Evolutionary conservation across 2,797 vertebrate species (phyloP).

Genomic region (Loris lydekkerianus): DNA sequence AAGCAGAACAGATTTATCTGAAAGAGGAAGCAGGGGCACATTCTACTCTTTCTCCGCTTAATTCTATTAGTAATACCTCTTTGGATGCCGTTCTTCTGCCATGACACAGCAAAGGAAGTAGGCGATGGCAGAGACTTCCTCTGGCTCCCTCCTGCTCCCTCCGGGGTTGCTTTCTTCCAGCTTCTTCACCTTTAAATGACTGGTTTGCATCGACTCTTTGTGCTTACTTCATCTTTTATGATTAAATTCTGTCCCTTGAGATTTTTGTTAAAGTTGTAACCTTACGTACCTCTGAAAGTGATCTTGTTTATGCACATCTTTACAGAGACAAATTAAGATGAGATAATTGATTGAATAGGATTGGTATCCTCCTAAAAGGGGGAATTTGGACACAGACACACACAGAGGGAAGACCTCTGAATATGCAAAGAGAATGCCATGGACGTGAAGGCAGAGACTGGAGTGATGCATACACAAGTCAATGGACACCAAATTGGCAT

Average conservation of each 20-base stretch:
- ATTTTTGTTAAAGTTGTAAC: neutral
- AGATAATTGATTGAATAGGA: neutral
- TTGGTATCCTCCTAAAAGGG: neutral
- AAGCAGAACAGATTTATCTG: neutral
- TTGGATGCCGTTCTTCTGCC: neutral
- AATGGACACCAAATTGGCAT: fast-evolving
- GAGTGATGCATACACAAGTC: neutral
- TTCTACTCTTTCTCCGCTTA: neutral
- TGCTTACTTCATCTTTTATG: neutral
- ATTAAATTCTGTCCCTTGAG: neutral
- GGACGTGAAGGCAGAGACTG: fast-evolving
- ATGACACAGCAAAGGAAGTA: fast-evolving
- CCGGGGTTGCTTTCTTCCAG: neutral
- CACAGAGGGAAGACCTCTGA: fast-evolving
- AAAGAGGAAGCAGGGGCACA: fast-evolving
- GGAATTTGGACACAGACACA: neutral
- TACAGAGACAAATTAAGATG: neutral
- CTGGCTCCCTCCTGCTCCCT: too few relatives aligned
- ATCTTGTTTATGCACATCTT: neutral
- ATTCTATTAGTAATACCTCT: neutral
- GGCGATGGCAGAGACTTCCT: neutral
- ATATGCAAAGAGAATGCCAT: fast-evolving
- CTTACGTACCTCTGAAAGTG: neutral
- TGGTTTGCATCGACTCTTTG: neutral
- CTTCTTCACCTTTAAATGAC: neutral